Evolutionary conservation across 2,797 vertebrate genomes (phyloP).

Genomic region (Sebastiscus tertius): DNA sequence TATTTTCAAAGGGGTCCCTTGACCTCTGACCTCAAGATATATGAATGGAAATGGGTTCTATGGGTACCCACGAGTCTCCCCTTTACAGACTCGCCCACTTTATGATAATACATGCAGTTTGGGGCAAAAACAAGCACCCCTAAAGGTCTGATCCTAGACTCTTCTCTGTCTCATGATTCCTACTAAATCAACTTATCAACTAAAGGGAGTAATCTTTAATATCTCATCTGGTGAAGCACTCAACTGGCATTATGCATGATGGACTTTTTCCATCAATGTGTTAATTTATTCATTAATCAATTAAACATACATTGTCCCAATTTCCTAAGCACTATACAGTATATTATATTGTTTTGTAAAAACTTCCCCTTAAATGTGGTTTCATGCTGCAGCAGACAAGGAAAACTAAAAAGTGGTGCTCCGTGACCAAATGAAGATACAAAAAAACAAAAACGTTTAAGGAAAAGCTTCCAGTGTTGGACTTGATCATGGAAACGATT

Average conservation of each 20-base stretch:
- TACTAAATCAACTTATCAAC: no score
- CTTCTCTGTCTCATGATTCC: no score
- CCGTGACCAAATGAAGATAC: background rate
- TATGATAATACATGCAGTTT: no score
- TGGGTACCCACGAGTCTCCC: no score
- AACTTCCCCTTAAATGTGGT: background rate
- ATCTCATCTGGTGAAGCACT: background rate
- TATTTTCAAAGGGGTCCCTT: no score
- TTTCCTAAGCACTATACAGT: background rate
- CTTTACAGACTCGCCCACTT: no score
- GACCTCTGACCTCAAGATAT: no score
- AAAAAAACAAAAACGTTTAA: background rate
- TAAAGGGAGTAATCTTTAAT: background rate
- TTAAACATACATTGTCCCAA: background rate
- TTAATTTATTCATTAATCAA: background rate
- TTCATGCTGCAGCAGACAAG: background rate
- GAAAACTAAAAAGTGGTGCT: background rate
- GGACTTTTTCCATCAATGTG: background rate
- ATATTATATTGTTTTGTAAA: background rate
- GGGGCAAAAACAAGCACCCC: no score
- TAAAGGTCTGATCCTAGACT: no score
- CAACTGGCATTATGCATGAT: background rate
- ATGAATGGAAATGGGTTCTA: no score
- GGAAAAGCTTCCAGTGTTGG: background rate
- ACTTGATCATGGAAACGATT: background rate